phyloP scores from a whole-genome alignment of 53 echinoderm and acorn worm genomes.

The Temnopleurus reevesii region DNA sequence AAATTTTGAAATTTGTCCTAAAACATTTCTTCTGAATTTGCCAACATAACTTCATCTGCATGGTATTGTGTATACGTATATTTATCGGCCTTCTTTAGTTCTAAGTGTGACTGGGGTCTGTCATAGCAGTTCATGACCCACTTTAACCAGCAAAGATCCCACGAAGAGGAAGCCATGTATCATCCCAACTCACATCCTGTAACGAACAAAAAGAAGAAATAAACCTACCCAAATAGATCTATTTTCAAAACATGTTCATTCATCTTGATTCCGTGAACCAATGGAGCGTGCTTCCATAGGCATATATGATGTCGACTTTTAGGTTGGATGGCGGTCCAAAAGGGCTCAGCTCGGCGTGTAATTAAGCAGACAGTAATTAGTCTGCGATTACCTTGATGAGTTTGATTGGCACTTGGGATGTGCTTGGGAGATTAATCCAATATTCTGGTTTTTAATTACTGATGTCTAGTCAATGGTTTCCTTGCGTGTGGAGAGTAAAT shows the following conservation, averaged over 20 bases:
- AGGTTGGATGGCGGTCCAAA: neutral
- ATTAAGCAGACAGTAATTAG: conserved; percentile 37
- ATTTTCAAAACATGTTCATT: conserved; percentile 13
- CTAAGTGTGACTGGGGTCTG: too few species aligned
- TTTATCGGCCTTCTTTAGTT: too few species aligned
- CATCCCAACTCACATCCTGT: neutral
- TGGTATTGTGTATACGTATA: too few species aligned
- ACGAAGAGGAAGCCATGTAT: neutral
- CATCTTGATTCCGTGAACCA: conserved; percentile 16
- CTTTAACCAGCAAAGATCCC: neutral
- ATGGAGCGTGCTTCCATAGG: conserved; percentile 1
- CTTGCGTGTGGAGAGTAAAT: neutral
- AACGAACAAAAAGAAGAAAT: neutral
- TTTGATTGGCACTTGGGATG: conserved; percentile 13
- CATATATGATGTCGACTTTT: neutral
- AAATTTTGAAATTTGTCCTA: too few species aligned
- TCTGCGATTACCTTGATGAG: neutral
- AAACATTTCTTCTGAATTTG: too few species aligned
- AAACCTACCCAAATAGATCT: neutral
- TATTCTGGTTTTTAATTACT: neutral
- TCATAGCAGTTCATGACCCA: neutral
- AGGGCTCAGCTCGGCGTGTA: neutral
- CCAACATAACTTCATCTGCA: too few species aligned
- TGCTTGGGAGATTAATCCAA: conserved; percentile 16
- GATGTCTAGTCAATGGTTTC: neutral